Evolutionary conservation across 2,113 vertebrate genomes (phyloP).

Genomic region (Haplotaxodon microlepis): DNA sequence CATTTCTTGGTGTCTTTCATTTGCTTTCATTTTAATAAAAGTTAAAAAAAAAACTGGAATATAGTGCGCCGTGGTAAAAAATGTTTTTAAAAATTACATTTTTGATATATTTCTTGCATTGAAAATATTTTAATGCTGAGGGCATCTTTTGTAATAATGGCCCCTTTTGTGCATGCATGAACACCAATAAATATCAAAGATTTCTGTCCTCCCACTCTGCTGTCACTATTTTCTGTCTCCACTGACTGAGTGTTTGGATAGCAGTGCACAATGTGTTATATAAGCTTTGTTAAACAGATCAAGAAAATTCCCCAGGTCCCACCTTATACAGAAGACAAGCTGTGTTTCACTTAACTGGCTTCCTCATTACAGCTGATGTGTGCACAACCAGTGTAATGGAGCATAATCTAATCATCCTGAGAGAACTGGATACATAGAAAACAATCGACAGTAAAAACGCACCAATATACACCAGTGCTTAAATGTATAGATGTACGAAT

Average conservation of each 20-base stretch:
- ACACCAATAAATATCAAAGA: neutral
- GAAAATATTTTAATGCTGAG: neutral
- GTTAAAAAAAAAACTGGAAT: neutral
- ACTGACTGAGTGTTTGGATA: conserved; percentile 1
- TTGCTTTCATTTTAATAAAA: neutral
- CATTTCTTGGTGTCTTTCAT: neutral
- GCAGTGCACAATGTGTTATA: conserved; percentile 1
- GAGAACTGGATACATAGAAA: neutral
- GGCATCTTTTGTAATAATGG: neutral
- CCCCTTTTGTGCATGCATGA: neutral
- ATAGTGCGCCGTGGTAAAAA: neutral
- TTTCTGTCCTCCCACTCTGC: neutral
- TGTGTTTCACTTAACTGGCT: conserved; percentile 36
- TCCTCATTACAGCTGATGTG: conserved; percentile 47
- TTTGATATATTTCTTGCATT: neutral
- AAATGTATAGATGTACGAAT: neutral
- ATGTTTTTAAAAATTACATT: neutral
- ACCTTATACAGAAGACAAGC: neutral
- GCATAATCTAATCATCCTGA: conserved; percentile 49
- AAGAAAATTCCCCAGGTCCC: conserved; percentile 24
- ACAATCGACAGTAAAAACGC: neutral
- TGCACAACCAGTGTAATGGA: conserved; percentile 34
- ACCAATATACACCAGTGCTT: neutral
- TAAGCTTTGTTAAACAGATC: conserved; percentile 36
- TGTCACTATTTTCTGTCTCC: neutral